These are phyloP conservation scores for Cyprinus carpio DNA, from an alignment of 2,113 vertebrate species.

Conservation along the genomic window DNA sequence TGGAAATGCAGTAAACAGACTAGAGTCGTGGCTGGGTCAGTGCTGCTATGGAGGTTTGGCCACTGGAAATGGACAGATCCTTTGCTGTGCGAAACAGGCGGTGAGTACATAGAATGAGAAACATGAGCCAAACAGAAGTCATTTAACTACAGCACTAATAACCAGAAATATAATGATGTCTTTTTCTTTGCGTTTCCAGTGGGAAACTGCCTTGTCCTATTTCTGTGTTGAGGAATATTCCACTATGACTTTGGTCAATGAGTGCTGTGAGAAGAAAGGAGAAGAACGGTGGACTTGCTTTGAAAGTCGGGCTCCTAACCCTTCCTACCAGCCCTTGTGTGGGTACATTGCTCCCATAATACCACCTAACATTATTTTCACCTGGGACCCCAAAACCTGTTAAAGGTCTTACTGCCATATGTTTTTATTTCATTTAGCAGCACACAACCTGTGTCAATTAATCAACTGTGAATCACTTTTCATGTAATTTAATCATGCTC, in stretches of 20 bases:
- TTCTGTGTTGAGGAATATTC: conserved; percentile 69
- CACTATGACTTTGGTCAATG: conserved; percentile 57
- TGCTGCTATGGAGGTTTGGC: conserved; percentile 65
- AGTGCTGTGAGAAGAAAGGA: conserved; percentile 60
- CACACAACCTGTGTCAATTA: no score
- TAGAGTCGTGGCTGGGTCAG: conserved; percentile 67
- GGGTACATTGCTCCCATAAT: conserved; percentile 52
- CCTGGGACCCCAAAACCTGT: conserved; percentile 55
- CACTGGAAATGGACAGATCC: conserved; percentile 33
- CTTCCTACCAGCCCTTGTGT: conserved; percentile 55
- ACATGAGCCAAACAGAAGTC: neutral
- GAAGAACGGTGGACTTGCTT: conserved; percentile 64
- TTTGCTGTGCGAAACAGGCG: conserved; percentile 72
- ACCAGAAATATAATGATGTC: neutral
- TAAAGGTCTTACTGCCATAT: conserved; percentile 26
- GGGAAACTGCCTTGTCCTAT: conserved; percentile 62
- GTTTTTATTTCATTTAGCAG: neutral
- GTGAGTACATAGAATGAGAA: conserved; percentile 66
- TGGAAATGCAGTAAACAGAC: conserved; percentile 70
- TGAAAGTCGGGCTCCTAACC: conserved; percentile 56
- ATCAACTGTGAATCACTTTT: no score
- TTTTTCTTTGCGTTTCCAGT: conserved; percentile 57
- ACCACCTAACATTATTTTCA: conserved; percentile 45
- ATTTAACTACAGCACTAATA: neutral
- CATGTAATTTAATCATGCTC: no score